Evolutionary conservation across 2,797 vertebrate species (phyloP), one percentile per base, ranked within the genome.

Genomic region (Luscinia megarhynchos): DNA sequence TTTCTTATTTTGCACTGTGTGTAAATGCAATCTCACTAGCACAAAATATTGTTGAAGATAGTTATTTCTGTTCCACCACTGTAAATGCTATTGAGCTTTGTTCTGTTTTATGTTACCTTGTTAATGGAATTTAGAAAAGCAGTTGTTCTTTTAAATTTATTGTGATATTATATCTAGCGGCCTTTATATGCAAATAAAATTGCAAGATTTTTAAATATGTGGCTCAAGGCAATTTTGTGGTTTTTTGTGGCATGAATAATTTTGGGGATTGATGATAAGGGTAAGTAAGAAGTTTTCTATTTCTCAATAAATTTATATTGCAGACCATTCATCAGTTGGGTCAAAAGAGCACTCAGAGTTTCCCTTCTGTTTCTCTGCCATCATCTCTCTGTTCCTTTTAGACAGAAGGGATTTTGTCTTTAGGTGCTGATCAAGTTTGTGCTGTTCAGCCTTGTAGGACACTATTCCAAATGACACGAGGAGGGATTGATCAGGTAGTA

Each of bases 171-270:
- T 98, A 99, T 99, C 98, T 99, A 99, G 99, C 98, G 98, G 99
- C 99, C 99, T 99, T 99, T 99, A 99, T 99, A 99, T 99, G 99
- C 99, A 99, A 99, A 99, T 99, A 99, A 99, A 99, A 99, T 99
- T 99, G 99, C 99, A 99, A 99, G 99, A 99, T 99, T 99, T 99
- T 99, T 99, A 99, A 98, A 98, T 98, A 97, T 6, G 84, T 92
- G 79, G 81, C 92, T 79, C 82, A 86, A 94, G 72, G 81, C 80
- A 94, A 72, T 91, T 72, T 69, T 91, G 77, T 91, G 76, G 6
- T 53, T 74, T 95, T 85, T 34, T 69, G 58, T 75, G 72, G 23
- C 64, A 12, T 66, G 50, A 55, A 27, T 23, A 27, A 6, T 76
- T 58, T n/a, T 53, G 69, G 73, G 50, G 50, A 62, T 61, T 40